Evolutionary conservation across 2,797 vertebrate species (phyloP).

Genomic region (Lepidocolaptes lacrymiger): DNA sequence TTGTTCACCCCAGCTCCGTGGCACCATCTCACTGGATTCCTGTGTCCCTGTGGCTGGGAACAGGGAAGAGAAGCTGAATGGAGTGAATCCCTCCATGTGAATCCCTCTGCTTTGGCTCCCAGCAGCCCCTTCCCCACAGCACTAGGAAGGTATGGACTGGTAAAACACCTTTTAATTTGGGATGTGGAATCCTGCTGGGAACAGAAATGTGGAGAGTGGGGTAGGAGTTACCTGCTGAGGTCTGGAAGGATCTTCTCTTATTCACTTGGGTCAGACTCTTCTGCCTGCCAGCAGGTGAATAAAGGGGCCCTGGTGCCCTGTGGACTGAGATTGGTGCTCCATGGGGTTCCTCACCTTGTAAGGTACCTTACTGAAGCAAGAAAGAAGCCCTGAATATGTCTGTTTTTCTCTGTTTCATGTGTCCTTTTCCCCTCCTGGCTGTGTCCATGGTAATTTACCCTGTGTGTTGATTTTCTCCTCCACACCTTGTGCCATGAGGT

Average conservation of each 20-base stretch:
- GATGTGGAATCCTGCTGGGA: neutral
- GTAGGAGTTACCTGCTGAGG: neutral
- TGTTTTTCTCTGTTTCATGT: fast-evolving
- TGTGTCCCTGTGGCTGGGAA: neutral
- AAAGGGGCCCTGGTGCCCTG: neutral
- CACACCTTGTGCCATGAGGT: fast-evolving
- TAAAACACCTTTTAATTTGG: neutral
- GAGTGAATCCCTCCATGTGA: neutral
- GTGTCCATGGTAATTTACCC: neutral
- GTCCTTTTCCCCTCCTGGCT: neutral
- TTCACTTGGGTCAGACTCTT: neutral
- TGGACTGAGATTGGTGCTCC: neutral
- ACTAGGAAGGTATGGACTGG: fast-evolving
- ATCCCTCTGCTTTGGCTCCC: neutral
- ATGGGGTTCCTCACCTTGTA: neutral
- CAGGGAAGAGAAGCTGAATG: neutral
- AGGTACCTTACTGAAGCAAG: neutral
- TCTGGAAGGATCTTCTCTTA: neutral
- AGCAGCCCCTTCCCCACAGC: fast-evolving
- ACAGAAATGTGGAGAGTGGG: neutral
- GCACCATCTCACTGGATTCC: neutral
- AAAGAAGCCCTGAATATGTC: neutral
- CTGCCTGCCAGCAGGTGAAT: neutral
- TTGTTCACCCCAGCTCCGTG: neutral
- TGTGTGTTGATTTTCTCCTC: neutral